Percentiles rank a stretch among this genome's conserved stretches.
Conservation (phyloP, 2,797 vertebrate species). For the Okamejei kenojei region DNA sequence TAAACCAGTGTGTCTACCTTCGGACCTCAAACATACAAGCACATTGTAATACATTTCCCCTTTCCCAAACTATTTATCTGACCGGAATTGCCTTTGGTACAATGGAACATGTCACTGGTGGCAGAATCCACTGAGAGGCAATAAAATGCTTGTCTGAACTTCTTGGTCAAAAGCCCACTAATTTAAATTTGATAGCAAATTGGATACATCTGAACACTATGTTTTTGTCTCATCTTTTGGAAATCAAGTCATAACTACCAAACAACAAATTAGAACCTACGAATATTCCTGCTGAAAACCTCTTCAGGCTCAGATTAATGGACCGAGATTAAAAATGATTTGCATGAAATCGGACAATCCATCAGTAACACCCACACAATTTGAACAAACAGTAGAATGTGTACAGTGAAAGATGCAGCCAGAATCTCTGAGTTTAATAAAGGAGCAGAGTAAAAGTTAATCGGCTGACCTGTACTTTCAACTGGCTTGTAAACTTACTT, state of each 20-base stretch:
- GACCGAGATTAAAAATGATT: constrained; percentile 18
- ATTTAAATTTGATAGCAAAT: not conserved
- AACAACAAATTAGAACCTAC: not conserved
- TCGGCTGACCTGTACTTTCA: constrained; percentile 13
- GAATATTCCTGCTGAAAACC: not conserved
- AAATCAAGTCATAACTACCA: not conserved
- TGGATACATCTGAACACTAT: not conserved
- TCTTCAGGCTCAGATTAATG: constrained; percentile 5
- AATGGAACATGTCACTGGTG: not conserved
- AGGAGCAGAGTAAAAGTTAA: constrained; percentile 8
- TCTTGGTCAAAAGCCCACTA: not conserved
- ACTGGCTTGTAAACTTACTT: constrained; percentile 13
- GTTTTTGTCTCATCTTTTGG: not conserved
- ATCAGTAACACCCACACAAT: not conserved
- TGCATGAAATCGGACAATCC: constrained; percentile 2
- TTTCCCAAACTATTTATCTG: not conserved
- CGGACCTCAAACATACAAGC: not conserved
- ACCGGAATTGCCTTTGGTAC: not conserved
- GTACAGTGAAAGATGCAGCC: constrained; percentile 13
- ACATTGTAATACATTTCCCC: not conserved
- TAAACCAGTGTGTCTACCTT: constrained; percentile 24
- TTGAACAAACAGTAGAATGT: not conserved
- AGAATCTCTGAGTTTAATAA: not conserved
- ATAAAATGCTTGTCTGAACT: not conserved
- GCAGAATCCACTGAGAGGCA: constrained; percentile 9